These are phyloP conservation scores for Procambarus clarkii DNA, from an alignment of 1,140 invertebrate genomes.

Conservation along the genomic window DNA sequence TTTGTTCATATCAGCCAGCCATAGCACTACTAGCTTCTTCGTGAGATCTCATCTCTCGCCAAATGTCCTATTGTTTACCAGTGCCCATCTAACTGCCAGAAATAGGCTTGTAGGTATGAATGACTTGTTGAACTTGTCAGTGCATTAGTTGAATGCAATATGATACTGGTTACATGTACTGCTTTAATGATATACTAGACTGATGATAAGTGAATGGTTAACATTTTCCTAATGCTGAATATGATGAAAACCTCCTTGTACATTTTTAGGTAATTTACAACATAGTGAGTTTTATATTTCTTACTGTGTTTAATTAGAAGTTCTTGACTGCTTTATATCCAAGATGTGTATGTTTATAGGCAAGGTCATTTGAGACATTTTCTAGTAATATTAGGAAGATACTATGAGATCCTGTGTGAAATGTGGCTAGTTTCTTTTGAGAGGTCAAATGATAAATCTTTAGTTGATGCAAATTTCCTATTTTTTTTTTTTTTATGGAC, in stretches of 20 bases:
- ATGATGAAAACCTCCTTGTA: background rate
- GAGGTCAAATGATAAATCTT: background rate
- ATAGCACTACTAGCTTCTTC: background rate
- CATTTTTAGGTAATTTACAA: constrained; percentile 2
- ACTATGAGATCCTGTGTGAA: background rate
- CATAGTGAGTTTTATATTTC: constrained; percentile 5
- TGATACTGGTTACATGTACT: background rate
- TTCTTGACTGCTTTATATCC: background rate
- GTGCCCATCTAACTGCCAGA: background rate
- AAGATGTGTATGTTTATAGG: background rate
- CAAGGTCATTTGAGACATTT: background rate
- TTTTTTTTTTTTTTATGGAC: background rate
- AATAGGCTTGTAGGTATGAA: background rate
- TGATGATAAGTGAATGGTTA: background rate
- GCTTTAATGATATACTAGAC: background rate
- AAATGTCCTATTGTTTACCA: background rate
- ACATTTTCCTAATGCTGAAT: background rate
- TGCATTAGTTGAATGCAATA: background rate
- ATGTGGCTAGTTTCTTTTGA: background rate
- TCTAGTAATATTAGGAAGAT: background rate
- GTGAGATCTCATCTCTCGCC: background rate
- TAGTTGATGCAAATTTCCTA: background rate
- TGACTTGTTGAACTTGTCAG: background rate
- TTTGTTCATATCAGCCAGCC: background rate
- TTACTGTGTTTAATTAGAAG: background rate